Evolutionary conservation across 1,140 invertebrate genomes (phyloP).

Genomic region (Drosophila aff.): DNA sequence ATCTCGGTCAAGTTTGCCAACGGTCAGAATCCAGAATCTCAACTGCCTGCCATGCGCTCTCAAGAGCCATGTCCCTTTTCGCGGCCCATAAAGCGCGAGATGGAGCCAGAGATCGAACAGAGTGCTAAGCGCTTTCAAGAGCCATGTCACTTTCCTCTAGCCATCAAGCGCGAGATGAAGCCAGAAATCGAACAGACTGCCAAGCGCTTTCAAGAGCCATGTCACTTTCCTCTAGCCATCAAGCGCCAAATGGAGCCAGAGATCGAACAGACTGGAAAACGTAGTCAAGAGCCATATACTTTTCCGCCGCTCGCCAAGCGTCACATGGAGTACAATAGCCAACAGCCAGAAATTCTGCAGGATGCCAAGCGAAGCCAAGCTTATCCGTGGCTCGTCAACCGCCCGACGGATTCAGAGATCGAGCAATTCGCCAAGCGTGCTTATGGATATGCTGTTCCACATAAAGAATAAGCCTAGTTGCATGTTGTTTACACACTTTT

Average conservation of each 20-base stretch:
- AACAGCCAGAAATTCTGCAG: not conserved
- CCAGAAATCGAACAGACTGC: too few relatives aligned
- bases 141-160: not conserved
- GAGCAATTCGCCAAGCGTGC: not conserved
- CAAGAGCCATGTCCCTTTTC: not conserved
- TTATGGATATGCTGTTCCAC: not conserved
- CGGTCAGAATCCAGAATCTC: not conserved
- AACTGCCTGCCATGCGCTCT: not conserved
- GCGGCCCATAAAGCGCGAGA: not conserved
- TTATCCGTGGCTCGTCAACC: not conserved
- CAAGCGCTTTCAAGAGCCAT: not conserved
- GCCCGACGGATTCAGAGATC: not conserved
- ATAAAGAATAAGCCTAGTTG: too few relatives aligned
- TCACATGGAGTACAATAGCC: not conserved
- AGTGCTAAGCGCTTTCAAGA: too few relatives aligned
- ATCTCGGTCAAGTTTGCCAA: slow-evolving; percentile 5
- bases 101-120: not conserved
- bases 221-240: not conserved
- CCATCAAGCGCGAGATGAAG: not conserved
- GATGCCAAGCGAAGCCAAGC: not conserved
- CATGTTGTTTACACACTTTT: not conserved
- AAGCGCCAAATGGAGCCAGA: not conserved
- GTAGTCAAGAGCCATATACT: not conserved
- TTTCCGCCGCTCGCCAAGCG: not conserved
- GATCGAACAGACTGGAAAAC: too few relatives aligned